Percentiles rank a stretch among this genome's conserved stretches.
These are phyloP conservation scores for Myotis davidii DNA, from an alignment of 2,113 vertebrate species.

Conservation along the genomic window DNA sequence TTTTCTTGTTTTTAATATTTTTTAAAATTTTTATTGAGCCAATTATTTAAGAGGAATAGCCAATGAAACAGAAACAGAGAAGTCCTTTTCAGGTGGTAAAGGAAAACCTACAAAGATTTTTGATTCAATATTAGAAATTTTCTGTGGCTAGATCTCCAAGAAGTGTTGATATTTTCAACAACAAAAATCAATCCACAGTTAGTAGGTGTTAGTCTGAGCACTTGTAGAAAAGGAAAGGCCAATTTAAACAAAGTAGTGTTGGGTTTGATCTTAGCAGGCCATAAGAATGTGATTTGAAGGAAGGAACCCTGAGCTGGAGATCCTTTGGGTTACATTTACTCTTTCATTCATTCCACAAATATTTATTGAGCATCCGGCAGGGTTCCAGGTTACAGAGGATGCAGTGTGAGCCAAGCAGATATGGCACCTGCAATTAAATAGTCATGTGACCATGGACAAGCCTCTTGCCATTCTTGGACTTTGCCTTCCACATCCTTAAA, in stretches of 20 bases:
- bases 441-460: neutral
- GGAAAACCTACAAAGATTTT: conserved; percentile 27
- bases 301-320: neutral
- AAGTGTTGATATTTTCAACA: conserved; percentile 50
- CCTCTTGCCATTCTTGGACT: neutral
- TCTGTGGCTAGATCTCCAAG: neutral
- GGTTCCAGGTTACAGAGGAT: neutral
- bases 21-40: neutral
- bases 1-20: neutral
- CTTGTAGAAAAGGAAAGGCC: conserved; percentile 18
- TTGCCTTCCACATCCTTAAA: neutral
- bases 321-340: neutral
- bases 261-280: neutral
- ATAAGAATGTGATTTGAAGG: neutral
- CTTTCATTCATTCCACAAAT: neutral
- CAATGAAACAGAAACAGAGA: neutral
- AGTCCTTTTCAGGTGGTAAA: conserved; percentile 36
- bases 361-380: neutral
- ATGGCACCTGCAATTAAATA: neutral
- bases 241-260: neutral
- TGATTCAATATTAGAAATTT: conserved; percentile 41
- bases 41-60: neutral
- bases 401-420: neutral
- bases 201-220: neutral
- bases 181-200: conserved; percentile 7